Evolutionary conservation across 2,113 vertebrate species (phyloP).

Genomic region (Sander lucioperca): DNA sequence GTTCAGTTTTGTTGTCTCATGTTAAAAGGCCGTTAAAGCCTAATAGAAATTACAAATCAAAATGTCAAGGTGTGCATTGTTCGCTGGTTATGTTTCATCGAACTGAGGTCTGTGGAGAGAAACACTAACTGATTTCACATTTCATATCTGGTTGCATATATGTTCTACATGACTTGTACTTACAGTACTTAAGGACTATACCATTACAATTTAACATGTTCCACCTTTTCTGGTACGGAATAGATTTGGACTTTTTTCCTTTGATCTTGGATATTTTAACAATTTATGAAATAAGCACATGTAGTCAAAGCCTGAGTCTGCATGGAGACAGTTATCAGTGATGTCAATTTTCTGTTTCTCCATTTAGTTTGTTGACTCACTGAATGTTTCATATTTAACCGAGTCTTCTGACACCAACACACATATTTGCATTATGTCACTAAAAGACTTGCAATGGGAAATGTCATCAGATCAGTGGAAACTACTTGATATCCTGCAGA

Average conservation of each 20-base stretch:
- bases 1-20: conserved; percentile 57
- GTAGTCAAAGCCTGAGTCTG: neutral
- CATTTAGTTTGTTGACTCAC: conserved; percentile 25
- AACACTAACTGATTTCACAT: conserved; percentile 14
- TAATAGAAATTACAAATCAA: conserved; percentile 37
- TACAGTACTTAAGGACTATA: conserved; percentile 32
- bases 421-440: conserved; percentile 16
- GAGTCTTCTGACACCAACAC: neutral
- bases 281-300: conserved; percentile 1
- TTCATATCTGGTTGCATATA: neutral
- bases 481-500: conserved; percentile 1
- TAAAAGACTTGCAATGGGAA: conserved; percentile 5
- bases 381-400: conserved; percentile 29
- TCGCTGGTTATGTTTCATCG: conserved; percentile 37
- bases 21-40: conserved; percentile 47
- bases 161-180: conserved; percentile 38
- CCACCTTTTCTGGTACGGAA: conserved; percentile 14
- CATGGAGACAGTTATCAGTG: neutral
- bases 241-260: conserved; percentile 23
- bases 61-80: conserved; percentile 48
- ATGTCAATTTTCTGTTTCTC: conserved; percentile 13
- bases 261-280: conserved; percentile 26
- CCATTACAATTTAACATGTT: conserved; percentile 25
- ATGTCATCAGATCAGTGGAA: conserved; percentile 18
- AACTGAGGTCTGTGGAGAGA: conserved; percentile 32